Base-by-base conservation (phyloP, 2,797 vertebrate species). In the Coranthus polyacanthus region DNA sequence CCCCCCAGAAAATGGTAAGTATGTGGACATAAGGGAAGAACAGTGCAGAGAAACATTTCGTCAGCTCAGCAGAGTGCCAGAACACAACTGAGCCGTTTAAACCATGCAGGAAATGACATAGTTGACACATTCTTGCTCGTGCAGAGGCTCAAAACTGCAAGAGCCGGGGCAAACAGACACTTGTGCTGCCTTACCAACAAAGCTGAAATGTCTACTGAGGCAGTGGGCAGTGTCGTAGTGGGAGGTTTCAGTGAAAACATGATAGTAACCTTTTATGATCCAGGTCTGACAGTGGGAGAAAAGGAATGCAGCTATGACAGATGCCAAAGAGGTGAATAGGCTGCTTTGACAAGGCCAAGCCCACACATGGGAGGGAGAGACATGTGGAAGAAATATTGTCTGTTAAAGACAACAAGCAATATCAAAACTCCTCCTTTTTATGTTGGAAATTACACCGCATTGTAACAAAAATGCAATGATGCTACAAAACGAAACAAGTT, bases 81-180 rank as follows among this genome's bases (percentile, higher is more conserved):
- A 69, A 72, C 47, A 8, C 39, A 66, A 78, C 11, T 1, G 36
- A 67, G 57, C 16, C 9, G 45, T 63, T 76, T 59, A 11, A 75
- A 64, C 18, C n/a, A 42, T 9, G 18, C 68, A 85, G 84, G 84
- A 88, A 86, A 75, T 51, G 6, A 80, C 73, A 82, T 16, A n/a
- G 17, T n/a, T 4, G 17, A 50, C 45, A 70, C 51, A 61, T 42
- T 64, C 12, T 50, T 47, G 42, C 21, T 11, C 0, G 6, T 67
- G 46, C 64, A 57, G 26, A 42, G 4, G 22, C 2, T 20, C 32
- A 24, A 10, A 36, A 21, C 43, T 21, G 58, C 46, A 68, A 71
- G 62, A 58, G 20, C n/a, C 38, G 29, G 29, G 7, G 26, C 12
- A 65, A 59, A 52, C 42, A 36, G 10, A 45, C 20, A 50, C 15